Base-by-base conservation (phyloP, 2,113 vertebrate species). In the Chiloscyllium plagiosum region DNA sequence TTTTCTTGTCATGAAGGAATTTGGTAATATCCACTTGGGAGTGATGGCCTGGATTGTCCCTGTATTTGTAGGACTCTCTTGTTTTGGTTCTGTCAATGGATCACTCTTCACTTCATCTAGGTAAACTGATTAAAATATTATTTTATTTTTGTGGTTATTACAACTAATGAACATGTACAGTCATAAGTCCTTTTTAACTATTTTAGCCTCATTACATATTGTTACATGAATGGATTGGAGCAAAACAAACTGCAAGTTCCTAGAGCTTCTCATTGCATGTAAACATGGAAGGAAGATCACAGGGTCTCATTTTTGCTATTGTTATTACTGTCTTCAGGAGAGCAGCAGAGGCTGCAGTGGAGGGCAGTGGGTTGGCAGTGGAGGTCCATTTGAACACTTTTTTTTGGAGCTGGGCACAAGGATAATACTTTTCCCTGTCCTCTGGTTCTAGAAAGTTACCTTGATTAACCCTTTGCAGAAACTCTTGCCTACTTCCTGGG, bases 41-140 rank as follows among this genome's bases (percentile, higher is more conserved):
- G 97, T 98, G 69, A 99, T 99, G 99, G 97, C 99, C 20, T 99
- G 99, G 99, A 98, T 99, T 97, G 99, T 99, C 96, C 99, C 99
- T 0, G 98, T 99, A 96, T 99, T 99, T 47, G 99, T 99, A 7
- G 99, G 99, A 7, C 97, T 99, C 47, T 99, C 99, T 0, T 99
- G 99, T 97, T 99, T 99, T 0, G 99, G 99, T 0, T 99, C 99
- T 0, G 99, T 99, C 95, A 99, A 99, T 0, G 99, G 99, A 3
- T 99, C 99, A 24, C 97, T 99, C 95, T 99, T 99, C 97, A 99
- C 99, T 0, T 99, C 99, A 12, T 99, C 99, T 96, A 98, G 99
- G 99, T 99, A 97, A 52, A 96, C n/a, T 33, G 15, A 65, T 52
- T 33, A 92, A 33, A 90, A 68, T 76, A 22, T 68, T 4, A 70